Conservation (phyloP, 2,113 vertebrate species). For the Microtus pennsylvanicus region DNA sequence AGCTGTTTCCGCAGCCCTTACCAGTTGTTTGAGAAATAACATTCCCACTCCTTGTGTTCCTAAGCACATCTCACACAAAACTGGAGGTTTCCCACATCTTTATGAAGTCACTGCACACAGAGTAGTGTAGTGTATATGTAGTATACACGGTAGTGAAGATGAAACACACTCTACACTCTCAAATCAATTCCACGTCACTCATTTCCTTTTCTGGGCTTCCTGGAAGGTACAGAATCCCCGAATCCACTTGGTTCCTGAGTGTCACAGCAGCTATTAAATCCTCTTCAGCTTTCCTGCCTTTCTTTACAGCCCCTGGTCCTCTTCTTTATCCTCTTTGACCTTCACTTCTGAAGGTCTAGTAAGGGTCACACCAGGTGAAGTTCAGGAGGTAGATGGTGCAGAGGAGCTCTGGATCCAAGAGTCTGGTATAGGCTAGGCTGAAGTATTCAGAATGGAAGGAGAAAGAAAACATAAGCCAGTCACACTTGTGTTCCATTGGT, state of each 20-base stretch:
- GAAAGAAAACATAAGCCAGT: background rate
- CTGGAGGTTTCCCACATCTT: background rate
- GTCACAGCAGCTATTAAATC: background rate
- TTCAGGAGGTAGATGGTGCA: background rate
- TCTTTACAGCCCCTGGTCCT: too few species aligned
- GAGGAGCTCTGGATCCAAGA: background rate
- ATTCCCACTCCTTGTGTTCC: background rate
- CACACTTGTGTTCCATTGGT: background rate
- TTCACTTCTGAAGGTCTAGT: background rate
- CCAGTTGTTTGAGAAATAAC: background rate
- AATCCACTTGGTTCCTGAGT: background rate
- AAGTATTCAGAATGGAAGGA: background rate
- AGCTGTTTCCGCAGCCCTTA: background rate
- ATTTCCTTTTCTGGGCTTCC: background rate
- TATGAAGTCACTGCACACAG: background rate
- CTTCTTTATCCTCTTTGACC: background rate
- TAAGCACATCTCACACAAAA: background rate
- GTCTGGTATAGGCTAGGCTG: background rate
- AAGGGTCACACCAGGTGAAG: background rate
- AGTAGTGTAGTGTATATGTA: too few species aligned
- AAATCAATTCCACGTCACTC: background rate
- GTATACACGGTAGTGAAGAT: background rate
- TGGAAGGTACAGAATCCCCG: too few species aligned
- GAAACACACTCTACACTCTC: background rate
- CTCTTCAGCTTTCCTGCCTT: background rate